These are phyloP conservation scores for Smittia sp. DNA, from an alignment of 2,888 invertebrate genomes.

Conservation along the genomic window DNA sequence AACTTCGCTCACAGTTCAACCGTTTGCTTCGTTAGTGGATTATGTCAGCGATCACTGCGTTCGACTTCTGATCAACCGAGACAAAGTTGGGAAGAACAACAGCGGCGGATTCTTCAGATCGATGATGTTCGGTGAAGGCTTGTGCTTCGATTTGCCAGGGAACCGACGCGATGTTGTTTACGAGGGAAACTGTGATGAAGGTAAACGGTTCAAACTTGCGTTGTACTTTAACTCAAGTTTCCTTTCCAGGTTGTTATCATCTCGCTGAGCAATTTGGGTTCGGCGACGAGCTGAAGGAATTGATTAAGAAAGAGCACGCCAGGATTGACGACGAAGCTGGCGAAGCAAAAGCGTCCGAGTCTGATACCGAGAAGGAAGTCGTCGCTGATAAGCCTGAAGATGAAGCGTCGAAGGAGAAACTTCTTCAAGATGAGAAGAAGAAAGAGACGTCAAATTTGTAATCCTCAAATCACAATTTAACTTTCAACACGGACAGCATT, in stretches of 20 bases:
- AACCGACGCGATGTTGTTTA: constrained; percentile 73
- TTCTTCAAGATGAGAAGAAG: constrained; percentile 53
- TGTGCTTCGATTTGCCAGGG: constrained; percentile 65
- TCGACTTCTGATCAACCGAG: constrained; percentile 82
- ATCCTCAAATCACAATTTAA: too few relatives aligned
- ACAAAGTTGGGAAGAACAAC: constrained; percentile 62
- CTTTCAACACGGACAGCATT: too few relatives aligned
- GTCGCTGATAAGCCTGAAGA: constrained; percentile 16
- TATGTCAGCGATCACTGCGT: constrained; percentile 72
- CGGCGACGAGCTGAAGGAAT: constrained; percentile 63
- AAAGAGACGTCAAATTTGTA: constrained; percentile 50
- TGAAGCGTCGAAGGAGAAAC: constrained; percentile 20
- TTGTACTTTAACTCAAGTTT: too few relatives aligned
- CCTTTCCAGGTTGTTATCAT: constrained; percentile 66
- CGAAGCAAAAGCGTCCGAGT: neutral
- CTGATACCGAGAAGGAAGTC: neutral
- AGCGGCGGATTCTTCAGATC: constrained; percentile 49
- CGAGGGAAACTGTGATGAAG: constrained; percentile 80
- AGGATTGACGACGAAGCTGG: constrained; percentile 52
- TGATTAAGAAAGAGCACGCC: constrained; percentile 60
- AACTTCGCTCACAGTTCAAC: constrained; percentile 90
- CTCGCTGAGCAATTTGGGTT: constrained; percentile 76
- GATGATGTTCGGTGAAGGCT: constrained; percentile 56
- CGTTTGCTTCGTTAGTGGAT: constrained; percentile 86
- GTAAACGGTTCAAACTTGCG: too few relatives aligned